A percentile compares a stretch with the other conserved stretches of the same genome.
Conservation (phyloP, 2,797 vertebrate genomes). For the Acanthopagrus latus region DNA sequence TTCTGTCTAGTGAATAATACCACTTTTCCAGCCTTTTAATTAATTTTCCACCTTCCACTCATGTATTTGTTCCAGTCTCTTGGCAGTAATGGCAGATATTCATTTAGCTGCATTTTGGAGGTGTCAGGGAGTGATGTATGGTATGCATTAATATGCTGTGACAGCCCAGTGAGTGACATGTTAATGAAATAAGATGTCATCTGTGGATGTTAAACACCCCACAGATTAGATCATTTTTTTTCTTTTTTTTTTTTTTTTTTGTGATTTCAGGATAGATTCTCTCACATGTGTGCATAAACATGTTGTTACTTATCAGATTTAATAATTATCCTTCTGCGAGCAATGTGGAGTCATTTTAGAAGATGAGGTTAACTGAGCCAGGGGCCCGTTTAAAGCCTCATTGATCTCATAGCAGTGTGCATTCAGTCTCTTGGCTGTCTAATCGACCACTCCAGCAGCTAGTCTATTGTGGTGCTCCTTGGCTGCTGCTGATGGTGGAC, state of each 20-base stretch:
- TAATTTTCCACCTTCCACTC: conserved; percentile 81
- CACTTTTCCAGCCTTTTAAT: conserved; percentile 78
- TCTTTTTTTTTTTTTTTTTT: conserved; percentile 12
- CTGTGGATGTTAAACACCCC: conserved; percentile 30
- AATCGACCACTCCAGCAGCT: conserved; percentile 23
- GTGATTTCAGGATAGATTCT: conserved; percentile 21
- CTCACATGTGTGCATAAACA: neutral
- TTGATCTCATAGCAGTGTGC: conserved; percentile 32
- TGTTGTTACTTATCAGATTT: conserved; percentile 5
- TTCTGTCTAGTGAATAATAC: conserved; percentile 84
- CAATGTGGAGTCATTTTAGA: conserved; percentile 23
- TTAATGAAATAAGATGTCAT: conserved; percentile 71
- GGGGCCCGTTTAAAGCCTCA: conserved; percentile 45
- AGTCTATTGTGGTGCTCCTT: conserved; percentile 7
- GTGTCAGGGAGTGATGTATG: conserved; percentile 74
- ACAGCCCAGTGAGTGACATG: conserved; percentile 67
- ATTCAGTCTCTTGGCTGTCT: conserved; percentile 26
- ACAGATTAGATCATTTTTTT: conserved; percentile 59
- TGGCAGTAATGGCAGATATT: conserved; percentile 74
- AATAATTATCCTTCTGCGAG: neutral
- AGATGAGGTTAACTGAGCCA: conserved; percentile 28
- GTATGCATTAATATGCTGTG: conserved; percentile 68
- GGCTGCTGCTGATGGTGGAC: neutral
- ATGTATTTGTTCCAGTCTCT: conserved; percentile 77
- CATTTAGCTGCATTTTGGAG: conserved; percentile 76